phyloP scores from a whole-genome alignment of 2,797 vertebrate species.

The Schizopygopsis pylzovi region DNA sequence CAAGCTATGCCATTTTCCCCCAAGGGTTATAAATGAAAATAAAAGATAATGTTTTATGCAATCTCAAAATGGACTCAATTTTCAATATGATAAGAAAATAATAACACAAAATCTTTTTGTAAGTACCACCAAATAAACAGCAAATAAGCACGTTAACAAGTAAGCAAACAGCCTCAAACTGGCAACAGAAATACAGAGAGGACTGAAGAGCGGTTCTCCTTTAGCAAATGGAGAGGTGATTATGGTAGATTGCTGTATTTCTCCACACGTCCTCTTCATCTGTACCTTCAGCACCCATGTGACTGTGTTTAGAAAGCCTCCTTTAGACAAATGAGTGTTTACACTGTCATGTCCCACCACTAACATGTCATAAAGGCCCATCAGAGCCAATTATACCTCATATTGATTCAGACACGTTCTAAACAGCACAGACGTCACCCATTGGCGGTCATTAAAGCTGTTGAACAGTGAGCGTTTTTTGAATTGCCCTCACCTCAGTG shows the following conservation, averaged over 20 bases:
- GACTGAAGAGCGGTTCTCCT: constrained; percentile 66
- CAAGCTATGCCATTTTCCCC: not conserved
- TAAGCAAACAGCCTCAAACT: constrained; percentile 65
- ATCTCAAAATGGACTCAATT: not conserved
- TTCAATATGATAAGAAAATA: not conserved
- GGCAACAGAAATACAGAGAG: constrained; percentile 62
- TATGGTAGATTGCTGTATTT: constrained; percentile 72
- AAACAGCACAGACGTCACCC: constrained; percentile 67
- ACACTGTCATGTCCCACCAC: constrained; percentile 72
- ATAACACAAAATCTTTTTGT: not conserved
- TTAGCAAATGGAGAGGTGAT: constrained; percentile 72
- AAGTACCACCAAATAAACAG: constrained; percentile 52
- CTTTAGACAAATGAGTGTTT: constrained; percentile 75
- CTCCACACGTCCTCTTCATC: constrained; percentile 67
- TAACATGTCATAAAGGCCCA: constrained; percentile 75
- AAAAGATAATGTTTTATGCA: not conserved
- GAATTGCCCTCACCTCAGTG: constrained; percentile 66
- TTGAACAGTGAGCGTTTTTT: constrained; percentile 63
- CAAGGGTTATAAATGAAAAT: not conserved
- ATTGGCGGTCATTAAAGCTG: constrained; percentile 68
- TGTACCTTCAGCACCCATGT: constrained; percentile 66
- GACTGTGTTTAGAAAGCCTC: constrained; percentile 65
- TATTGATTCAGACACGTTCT: constrained; percentile 70
- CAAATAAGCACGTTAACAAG: constrained; percentile 64
- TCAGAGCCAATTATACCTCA: constrained; percentile 77